These are phyloP conservation scores for Bolborhynchus lineola DNA, from an alignment of 2,113 vertebrate genomes.

Conservation along the genomic window DNA sequence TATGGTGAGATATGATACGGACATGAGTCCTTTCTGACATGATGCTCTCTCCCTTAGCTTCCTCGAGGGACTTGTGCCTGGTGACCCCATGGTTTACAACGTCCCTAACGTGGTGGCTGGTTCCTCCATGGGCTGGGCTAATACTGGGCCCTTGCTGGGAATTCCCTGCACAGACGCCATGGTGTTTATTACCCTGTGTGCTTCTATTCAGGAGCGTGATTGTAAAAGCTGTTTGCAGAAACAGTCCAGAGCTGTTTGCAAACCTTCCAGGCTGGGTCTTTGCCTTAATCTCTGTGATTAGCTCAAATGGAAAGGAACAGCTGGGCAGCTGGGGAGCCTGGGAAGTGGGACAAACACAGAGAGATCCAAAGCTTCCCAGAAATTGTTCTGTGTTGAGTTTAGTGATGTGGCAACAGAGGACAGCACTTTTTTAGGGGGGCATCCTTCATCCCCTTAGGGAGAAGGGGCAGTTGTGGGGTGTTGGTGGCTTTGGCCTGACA, in stretches of 20 bases:
- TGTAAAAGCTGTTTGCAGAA: conserved; percentile 17
- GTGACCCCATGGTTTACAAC: not conserved
- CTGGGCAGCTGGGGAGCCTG: conserved; percentile 44
- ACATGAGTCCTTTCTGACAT: not conserved
- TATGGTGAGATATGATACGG: not conserved
- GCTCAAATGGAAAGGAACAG: conserved; percentile 54
- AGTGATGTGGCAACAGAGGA: not conserved
- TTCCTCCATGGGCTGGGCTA: not conserved
- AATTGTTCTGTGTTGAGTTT: not conserved
- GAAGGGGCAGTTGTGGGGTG: not conserved
- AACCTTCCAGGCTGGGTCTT: conserved; percentile 44
- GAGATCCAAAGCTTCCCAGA: conserved; percentile 59
- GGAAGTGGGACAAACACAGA: conserved; percentile 30
- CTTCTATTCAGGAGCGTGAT: not conserved
- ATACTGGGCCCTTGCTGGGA: not conserved
- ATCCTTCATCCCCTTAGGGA: not conserved
- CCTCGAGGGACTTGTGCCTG: not conserved
- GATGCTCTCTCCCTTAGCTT: not conserved
- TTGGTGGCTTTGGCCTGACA: not conserved
- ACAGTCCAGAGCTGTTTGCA: conserved; percentile 41
- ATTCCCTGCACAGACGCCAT: not conserved
- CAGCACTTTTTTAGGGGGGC: not conserved
- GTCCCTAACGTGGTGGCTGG: not conserved
- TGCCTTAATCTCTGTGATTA: conserved; percentile 60
- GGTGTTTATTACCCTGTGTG: not conserved